These are phyloP conservation scores for Cyprinodon tularosa DNA, from an alignment of 2,113 vertebrate species.

Conservation along the genomic window DNA sequence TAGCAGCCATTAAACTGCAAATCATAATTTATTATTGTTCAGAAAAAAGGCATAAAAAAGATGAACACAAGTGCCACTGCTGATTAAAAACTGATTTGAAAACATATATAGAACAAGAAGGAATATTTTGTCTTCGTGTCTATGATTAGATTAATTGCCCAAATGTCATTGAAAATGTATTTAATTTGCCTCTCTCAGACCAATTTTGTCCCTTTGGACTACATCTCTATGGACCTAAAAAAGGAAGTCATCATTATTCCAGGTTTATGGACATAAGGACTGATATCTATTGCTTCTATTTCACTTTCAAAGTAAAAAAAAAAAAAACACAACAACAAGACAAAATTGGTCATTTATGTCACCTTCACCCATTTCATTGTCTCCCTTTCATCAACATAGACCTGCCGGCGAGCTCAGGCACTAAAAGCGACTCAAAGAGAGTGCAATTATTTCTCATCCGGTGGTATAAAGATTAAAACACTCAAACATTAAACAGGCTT, in stretches of 20 bases:
- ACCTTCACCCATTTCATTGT: slow-evolving; percentile 57
- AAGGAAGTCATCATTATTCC: slow-evolving; percentile 10
- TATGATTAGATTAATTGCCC: background rate
- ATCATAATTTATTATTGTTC: too few species aligned
- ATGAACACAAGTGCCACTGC: too few species aligned
- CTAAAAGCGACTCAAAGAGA: slow-evolving; percentile 44
- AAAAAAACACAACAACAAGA: background rate
- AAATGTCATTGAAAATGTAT: background rate
- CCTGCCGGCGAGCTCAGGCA: slow-evolving; percentile 13
- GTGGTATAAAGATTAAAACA: slow-evolving; percentile 67
- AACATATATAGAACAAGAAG: background rate
- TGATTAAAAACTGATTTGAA: background rate
- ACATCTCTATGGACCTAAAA: slow-evolving; percentile 85
- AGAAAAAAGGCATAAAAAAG: background rate
- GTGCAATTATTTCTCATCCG: slow-evolving; percentile 52
- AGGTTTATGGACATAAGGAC: background rate
- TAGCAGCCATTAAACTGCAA: too few species aligned
- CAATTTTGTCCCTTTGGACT: slow-evolving; percentile 44
- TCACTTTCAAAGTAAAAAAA: slow-evolving; percentile 27
- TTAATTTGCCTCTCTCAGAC: slow-evolving; percentile 15
- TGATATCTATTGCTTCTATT: slow-evolving; percentile 22
- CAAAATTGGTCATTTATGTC: slow-evolving; percentile 55
- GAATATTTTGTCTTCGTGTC: background rate
- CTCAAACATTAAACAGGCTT: slow-evolving; percentile 57
- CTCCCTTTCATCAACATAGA: slow-evolving; percentile 32